A percentile compares a stretch with the other conserved stretches of the same genome.
These are phyloP conservation scores for Lepidurus arcticus DNA, from an alignment of 1,140 invertebrate genomes.

Conservation along the genomic window DNA sequence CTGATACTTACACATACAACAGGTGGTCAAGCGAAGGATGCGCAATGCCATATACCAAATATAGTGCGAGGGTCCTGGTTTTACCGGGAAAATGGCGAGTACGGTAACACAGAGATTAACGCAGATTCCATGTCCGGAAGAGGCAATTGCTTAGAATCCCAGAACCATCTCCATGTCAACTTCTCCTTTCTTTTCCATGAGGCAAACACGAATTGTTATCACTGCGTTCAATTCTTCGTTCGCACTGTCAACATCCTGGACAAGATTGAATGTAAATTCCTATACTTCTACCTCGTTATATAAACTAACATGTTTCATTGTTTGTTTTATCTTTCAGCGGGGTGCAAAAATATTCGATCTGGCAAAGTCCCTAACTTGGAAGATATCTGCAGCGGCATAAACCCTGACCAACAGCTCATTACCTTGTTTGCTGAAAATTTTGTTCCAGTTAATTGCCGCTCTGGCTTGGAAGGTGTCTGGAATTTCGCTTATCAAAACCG, in stretches of 20 bases:
- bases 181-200: constrained; percentile 75
- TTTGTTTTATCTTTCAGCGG: constrained; percentile 49
- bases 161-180: constrained; percentile 61
- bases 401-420: constrained; percentile 69
- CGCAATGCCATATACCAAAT: constrained; percentile 56
- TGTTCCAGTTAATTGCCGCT: constrained; percentile 83
- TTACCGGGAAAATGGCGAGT: constrained; percentile 78
- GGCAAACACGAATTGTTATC: constrained; percentile 58
- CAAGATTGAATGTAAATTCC: constrained; percentile 69
- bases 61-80: constrained; percentile 81
- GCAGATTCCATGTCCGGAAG: constrained; percentile 63
- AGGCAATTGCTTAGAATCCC: constrained; percentile 64
- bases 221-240: constrained; percentile 76
- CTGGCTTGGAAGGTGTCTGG: constrained; percentile 89
- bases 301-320: constrained; percentile 25
- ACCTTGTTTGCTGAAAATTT: constrained; percentile 87
- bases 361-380: constrained; percentile 63
- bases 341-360: constrained; percentile 60
- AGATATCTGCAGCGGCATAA: constrained; percentile 66
- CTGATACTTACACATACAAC: constrained; percentile 8
- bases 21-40: constrained; percentile 30
- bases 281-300: constrained; percentile 24
- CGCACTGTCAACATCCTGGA: constrained; percentile 84
- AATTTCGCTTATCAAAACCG: constrained; percentile 84
- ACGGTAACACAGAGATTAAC: constrained; percentile 76